Evolutionary conservation across 2,797 vertebrate species (phyloP).

Genomic region (Toxotes lorentzi): DNA sequence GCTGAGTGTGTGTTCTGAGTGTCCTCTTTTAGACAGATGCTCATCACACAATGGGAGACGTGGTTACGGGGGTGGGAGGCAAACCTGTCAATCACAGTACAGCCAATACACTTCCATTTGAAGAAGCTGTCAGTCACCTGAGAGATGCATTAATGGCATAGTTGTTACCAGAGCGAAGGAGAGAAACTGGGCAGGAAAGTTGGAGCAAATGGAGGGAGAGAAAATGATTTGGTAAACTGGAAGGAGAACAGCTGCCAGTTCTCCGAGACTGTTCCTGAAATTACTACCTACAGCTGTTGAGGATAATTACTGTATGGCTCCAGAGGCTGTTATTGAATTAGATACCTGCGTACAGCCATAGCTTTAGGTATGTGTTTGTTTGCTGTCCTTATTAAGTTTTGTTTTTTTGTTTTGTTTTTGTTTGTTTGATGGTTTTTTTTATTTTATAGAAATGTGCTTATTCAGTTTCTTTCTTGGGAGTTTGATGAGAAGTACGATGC

Average conservation of each 20-base stretch:
- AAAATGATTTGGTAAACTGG: conserved; percentile 37
- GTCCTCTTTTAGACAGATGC: conserved; percentile 69
- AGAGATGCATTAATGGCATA: conserved; percentile 51
- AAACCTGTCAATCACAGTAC: conserved; percentile 65
- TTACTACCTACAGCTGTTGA: conserved; percentile 7
- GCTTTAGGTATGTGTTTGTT: not conserved
- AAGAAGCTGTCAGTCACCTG: conserved; percentile 76
- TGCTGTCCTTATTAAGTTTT: not conserved
- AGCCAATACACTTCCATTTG: conserved; percentile 69
- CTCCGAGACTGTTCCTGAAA: conserved; percentile 19
- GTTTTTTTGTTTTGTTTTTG: not conserved
- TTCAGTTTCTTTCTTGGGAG: not conserved
- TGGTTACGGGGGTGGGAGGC: conserved; percentile 63
- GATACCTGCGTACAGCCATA: not conserved
- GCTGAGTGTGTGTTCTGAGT: conserved; percentile 56
- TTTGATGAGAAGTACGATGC: not conserved
- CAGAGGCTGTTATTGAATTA: not conserved
- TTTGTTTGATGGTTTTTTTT: not conserved
- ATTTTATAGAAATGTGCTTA: not conserved
- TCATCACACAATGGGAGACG: conserved; percentile 67
- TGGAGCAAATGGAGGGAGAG: conserved; percentile 6
- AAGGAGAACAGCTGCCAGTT: conserved; percentile 44
- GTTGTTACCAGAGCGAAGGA: conserved; percentile 52
- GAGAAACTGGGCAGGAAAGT: conserved; percentile 8
- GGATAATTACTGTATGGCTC: not conserved